These are phyloP conservation scores for Rhinopomastus cyanomelas DNA, from an alignment of 2,113 vertebrate genomes.

Conservation along the genomic window DNA sequence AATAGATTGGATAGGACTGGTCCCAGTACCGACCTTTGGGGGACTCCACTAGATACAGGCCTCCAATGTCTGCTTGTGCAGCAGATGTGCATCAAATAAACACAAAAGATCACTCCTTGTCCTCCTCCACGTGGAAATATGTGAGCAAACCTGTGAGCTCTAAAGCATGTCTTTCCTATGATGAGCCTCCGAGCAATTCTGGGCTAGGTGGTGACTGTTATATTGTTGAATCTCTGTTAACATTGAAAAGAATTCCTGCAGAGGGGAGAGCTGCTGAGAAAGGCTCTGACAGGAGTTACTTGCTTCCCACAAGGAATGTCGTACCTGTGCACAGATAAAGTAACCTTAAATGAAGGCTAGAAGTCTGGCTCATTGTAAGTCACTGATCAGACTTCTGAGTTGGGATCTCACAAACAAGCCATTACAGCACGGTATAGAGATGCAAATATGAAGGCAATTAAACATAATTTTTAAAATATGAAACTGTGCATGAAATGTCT, in stretches of 20 bases:
- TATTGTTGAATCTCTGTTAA: neutral
- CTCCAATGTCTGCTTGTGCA: neutral
- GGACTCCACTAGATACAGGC: no score
- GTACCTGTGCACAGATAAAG: neutral
- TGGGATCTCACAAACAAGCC: neutral
- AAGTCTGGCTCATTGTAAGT: neutral
- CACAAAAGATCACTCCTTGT: neutral
- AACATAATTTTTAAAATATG: no score
- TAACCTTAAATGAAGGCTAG: neutral
- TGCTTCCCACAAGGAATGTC: neutral
- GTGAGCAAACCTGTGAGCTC: neutral
- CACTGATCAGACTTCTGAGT: neutral
- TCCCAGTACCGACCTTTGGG: no score
- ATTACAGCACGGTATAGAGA: neutral
- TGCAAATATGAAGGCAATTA: neutral
- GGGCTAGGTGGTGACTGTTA: neutral
- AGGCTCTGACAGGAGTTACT: neutral
- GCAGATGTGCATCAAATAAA: neutral
- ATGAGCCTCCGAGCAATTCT: neutral
- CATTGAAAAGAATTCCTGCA: neutral
- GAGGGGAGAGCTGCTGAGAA: neutral
- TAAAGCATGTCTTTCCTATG: neutral
- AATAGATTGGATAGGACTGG: no score
- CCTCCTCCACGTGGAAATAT: neutral
- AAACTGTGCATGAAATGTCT: neutral